Conservation (phyloP, 1,140 invertebrate species). For the Chrysomallon squamiferum region DNA sequence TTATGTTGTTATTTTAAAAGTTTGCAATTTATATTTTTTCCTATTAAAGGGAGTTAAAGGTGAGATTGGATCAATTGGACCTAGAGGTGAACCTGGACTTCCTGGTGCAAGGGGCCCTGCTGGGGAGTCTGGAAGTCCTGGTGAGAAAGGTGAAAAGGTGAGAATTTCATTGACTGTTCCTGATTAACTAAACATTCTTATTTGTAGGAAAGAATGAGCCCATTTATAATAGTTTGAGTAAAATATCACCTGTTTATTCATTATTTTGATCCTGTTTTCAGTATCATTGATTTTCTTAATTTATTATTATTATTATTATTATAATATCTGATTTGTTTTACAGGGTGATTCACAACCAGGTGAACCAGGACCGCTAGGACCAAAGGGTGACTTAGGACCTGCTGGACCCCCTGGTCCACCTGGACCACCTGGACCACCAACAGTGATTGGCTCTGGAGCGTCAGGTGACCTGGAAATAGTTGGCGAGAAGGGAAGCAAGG, state of each 20-base stretch:
- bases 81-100: not conserved
- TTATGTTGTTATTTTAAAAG: too few relatives aligned
- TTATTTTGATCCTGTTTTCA: too few relatives aligned
- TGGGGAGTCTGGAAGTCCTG: conserved; percentile 18
- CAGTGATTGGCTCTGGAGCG: not conserved
- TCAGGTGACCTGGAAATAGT: conserved; percentile 12
- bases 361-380: conserved; percentile 19
- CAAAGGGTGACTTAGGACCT: conserved; percentile 11
- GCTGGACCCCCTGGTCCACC: conserved; percentile 62
- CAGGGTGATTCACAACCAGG: conserved; percentile 22
- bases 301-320: too few relatives aligned
- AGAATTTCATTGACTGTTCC: too few relatives aligned
- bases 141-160: conserved; percentile 19
- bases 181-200: too few relatives aligned
- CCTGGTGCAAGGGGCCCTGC: not conserved
- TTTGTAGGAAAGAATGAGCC: too few relatives aligned
- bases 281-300: too few relatives aligned
- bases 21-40: too few relatives aligned
- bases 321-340: too few relatives aligned
- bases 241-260: too few relatives aligned
- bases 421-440: conserved; percentile 65
- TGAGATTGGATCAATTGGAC: not conserved
- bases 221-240: too few relatives aligned
- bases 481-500: conserved; percentile 5
- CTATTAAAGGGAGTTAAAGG: not conserved